Evolutionary conservation across 2,113 vertebrate genomes (phyloP).

Genomic region (Oryzias melastigma): DNA sequence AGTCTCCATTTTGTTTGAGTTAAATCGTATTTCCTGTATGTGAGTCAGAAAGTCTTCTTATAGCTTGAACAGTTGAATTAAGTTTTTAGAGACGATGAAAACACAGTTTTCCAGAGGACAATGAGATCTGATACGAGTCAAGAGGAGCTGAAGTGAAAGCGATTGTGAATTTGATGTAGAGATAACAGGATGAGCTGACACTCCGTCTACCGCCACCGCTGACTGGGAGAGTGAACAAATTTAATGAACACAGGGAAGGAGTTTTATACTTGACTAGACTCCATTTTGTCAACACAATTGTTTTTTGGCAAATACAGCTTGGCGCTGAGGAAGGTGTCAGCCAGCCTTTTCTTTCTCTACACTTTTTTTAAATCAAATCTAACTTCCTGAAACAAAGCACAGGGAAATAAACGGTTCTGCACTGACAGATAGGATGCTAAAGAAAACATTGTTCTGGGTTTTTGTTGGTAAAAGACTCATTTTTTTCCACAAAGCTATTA

Average conservation of each 20-base stretch:
- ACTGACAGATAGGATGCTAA: constrained; percentile 2
- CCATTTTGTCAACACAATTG: constrained; percentile 48
- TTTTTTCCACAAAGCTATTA: too few relatives aligned
- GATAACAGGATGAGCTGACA: constrained; percentile 50
- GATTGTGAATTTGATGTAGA: constrained; percentile 45
- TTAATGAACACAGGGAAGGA: constrained; percentile 48
- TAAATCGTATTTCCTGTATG: not conserved
- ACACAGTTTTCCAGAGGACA: constrained; percentile 16
- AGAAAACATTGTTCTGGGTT: not conserved
- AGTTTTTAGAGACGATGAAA: constrained; percentile 34
- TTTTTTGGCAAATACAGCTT: constrained; percentile 4
- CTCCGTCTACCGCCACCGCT: constrained; percentile 18
- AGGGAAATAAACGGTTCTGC: constrained; percentile 2
- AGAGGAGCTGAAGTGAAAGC: constrained; percentile 50
- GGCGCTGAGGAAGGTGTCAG: constrained; percentile 28
- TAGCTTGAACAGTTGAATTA: constrained; percentile 18
- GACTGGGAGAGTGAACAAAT: constrained; percentile 45
- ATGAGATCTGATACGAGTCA: constrained; percentile 34
- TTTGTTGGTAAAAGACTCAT: not conserved
- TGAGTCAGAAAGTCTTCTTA: not conserved
- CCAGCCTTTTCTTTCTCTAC: not conserved
- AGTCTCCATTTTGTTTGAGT: constrained; percentile 1
- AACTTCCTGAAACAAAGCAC: constrained; percentile 11
- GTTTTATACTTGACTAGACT: constrained; percentile 42
- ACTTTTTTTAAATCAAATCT: not conserved